A percentile compares a stretch with the other conserved stretches of the same genome.
These are phyloP conservation scores for Proteles cristata DNA, from an alignment of 2,113 vertebrate genomes.

Conservation along the genomic window DNA sequence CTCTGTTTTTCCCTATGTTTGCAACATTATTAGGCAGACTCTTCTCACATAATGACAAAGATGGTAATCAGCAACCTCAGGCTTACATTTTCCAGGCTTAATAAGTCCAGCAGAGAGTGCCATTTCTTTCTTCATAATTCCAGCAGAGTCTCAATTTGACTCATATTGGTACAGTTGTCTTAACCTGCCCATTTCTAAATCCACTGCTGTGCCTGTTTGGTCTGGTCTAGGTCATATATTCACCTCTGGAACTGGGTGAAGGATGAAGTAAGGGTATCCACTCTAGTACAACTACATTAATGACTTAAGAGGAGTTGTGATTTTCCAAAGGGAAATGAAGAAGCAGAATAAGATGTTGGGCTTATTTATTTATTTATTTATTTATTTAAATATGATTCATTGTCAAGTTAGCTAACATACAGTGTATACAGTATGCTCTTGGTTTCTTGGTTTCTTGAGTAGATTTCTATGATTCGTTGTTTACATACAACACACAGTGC, in stretches of 20 bases:
- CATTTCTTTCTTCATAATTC: not conserved
- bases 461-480: too few relatives aligned
- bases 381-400: too few relatives aligned
- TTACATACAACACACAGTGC: too few relatives aligned
- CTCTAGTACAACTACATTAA: not conserved
- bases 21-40: not conserved
- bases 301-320: not conserved
- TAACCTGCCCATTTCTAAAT: not conserved
- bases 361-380: too few relatives aligned
- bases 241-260: not conserved
- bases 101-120: not conserved
- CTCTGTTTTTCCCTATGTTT: not conserved
- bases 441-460: too few relatives aligned
- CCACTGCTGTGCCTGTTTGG: not conserved
- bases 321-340: constrained; percentile 3
- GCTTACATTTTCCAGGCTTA: not conserved
- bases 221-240: not conserved
- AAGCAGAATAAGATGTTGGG: not conserved
- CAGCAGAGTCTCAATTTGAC: not conserved
- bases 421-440: too few relatives aligned
- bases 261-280: not conserved
- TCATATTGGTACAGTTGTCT: not conserved
- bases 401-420: too few relatives aligned
- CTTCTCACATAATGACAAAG: not conserved
- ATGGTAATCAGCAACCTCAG: not conserved